Evolutionary conservation across 2,888 invertebrate species (phyloP), one percentile per base, ranked within the genome.

Genomic region (Carpatolechia fugitivella): DNA sequence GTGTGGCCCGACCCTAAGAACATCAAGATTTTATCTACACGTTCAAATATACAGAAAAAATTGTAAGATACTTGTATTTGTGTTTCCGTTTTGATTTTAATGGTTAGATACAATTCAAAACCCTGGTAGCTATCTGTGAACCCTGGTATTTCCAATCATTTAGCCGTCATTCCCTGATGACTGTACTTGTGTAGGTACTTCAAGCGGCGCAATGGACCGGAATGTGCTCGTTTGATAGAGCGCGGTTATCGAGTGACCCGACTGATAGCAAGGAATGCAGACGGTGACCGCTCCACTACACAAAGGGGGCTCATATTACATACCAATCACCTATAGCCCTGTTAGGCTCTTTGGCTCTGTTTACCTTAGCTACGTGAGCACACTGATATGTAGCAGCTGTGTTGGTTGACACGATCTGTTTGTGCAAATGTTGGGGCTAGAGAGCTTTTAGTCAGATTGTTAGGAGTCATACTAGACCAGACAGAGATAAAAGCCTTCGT

Each of bases 211-310:
- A 10, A 1, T 36, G 36, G 13, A 36, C 13, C 13, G 50, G 50
- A 50, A 50, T 50, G 50, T 66, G 68, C 56, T 60, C 63, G 62
- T 58, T 56, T 57, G 67, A 70, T 66, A 68, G 38, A 61, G 62
- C 24, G 66, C 64, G 64, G 68, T 69, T 70, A 70, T 69, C 70
- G 60, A 57, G 60, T 69, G 68, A 68, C 50, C 70, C 69, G 61
- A 58, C 60, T 60, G 60, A 55, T 57, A 67, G 63, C 48, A 54
- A 50, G 61, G 64, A 61, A 69, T 65, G 64, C 60, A 63, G 59
- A 60, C 49, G 35, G 49, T 20, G 35, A 41, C 18, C 41, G 63
- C 51, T 46, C 14, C 29, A 36, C 20, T 14, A 33, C 61, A 61
- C 60, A 61, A 63, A 60, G 58, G 56, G 55, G 56, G 59, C 54